Percentiles rank a stretch among this genome's conserved stretches.
These are phyloP conservation scores for Menura novaehollandiae DNA, from an alignment of 2,113 vertebrate species.

Conservation along the genomic window DNA sequence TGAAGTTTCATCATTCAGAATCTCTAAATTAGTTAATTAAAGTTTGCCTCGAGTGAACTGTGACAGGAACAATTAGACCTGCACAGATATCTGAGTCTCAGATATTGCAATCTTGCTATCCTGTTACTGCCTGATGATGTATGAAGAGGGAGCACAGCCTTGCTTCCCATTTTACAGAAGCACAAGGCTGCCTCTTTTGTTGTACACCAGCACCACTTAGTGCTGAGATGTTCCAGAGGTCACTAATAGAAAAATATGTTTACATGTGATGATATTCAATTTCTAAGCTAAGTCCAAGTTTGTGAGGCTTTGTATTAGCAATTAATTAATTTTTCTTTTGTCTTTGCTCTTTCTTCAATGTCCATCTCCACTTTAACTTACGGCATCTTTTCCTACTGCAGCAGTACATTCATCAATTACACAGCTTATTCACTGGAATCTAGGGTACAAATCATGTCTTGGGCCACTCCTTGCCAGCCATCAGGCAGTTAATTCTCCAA, in stretches of 20 bases:
- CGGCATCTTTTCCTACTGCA: neutral
- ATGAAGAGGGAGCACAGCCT: neutral
- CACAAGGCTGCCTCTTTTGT: neutral
- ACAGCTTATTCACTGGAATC: neutral
- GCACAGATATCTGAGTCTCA: neutral
- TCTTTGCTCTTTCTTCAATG: neutral
- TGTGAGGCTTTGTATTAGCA: neutral
- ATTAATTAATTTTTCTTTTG: neutral
- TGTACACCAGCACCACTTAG: constrained; percentile 41
- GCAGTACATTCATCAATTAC: neutral
- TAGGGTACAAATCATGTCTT: neutral
- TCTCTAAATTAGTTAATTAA: neutral
- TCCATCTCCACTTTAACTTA: neutral
- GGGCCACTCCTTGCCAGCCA: neutral
- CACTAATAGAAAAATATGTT: neutral
- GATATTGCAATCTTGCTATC: neutral
- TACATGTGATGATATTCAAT: neutral
- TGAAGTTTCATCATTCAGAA: neutral
- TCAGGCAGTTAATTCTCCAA: neutral
- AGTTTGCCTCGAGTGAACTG: neutral
- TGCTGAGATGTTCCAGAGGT: neutral
- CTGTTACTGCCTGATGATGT: neutral
- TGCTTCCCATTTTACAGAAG: neutral
- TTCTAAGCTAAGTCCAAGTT: neutral
- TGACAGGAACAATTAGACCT: neutral